Base-by-base conservation (phyloP, 2,113 vertebrate genomes). In the Vulpes vulpes region DNA sequence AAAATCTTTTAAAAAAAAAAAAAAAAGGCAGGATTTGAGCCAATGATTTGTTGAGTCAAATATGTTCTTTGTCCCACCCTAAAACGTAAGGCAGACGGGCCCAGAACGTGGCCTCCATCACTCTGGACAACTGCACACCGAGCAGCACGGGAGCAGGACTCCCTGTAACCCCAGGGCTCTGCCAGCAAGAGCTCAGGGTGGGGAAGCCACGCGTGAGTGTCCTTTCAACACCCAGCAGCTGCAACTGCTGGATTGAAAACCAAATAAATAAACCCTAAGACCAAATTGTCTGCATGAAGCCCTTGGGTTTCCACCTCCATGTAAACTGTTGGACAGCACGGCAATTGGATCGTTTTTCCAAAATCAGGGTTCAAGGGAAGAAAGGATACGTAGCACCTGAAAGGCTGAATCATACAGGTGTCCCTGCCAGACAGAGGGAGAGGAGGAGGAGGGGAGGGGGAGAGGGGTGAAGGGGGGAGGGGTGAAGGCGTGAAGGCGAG, bases 371-470 rank as follows among this genome's bases (percentile, higher is more conserved):
- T 55, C 43, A 12, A 84, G 23, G 59, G n/a, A 62, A 79, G 5
- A 62, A 71, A 51, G 60, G 53, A 32, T 2, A 1, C 1, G 0
- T 0, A 22, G 15, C 79, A 16, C 22, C 27, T 64, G 83, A 49
- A 62, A 64, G 83, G 64, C 5, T 4, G 35, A 49, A 2, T 55
- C 51, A 1, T 0, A 25, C n/a, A 27, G 27, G 15, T 1, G 38
- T 35, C 32, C 16, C 2, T 6, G 0, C 23, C 49, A 65, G 22
- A 43, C 8, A 22, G 62, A 43, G 3, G 76, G 25, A 3, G 30
- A 4, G 3, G 9, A 1, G 2, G 22, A 2, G 2, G n/a, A 8
- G 7, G 8, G 12, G 30, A 2, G 30, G 6, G 0, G 3, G 4
- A 16, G 7, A 16, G 51, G 7, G 8, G 25, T 12, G 12, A 10